Percentiles rank a stretch among this genome's conserved stretches.
Evolutionary conservation across 2,113 vertebrate species (phyloP).

Genomic region (Hemicordylus capensis): DNA sequence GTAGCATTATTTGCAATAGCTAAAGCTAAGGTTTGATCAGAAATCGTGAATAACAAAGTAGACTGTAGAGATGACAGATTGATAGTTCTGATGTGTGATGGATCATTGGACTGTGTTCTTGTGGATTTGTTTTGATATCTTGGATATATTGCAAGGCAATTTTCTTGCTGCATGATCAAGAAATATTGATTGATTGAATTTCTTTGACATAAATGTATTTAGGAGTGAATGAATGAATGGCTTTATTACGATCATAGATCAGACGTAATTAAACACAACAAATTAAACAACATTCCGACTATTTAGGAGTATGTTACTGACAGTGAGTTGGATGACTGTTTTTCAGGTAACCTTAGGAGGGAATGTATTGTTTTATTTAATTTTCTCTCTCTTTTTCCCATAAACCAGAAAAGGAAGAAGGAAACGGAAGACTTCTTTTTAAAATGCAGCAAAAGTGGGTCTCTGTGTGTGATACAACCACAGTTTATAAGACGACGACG

Average conservation of each 20-base stretch:
- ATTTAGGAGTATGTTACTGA: too few relatives aligned
- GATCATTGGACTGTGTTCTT: not conserved
- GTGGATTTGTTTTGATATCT: not conserved
- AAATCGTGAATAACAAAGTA: not conserved
- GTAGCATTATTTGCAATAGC: not conserved
- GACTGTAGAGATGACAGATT: not conserved
- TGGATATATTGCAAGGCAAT: not conserved
- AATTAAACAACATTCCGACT: too few relatives aligned
- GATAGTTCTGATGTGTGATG: not conserved
- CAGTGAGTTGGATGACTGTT: not conserved
- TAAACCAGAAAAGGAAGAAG: slow-evolving; percentile 10
- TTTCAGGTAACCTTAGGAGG: not conserved
- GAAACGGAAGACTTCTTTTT: slow-evolving; percentile 34
- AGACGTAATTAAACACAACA: too few relatives aligned
- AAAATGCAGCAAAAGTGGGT: not conserved
- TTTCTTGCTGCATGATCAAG: not conserved
- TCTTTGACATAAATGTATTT: not conserved
- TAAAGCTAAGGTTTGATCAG: not conserved
- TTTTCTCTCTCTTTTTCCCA: not conserved
- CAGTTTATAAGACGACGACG: too few relatives aligned
- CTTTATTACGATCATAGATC: too few relatives aligned
- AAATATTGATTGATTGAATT: not conserved
- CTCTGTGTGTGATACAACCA: not conserved
- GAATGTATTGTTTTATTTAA: not conserved
- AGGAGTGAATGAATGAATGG: too few relatives aligned